These are phyloP conservation scores for Mugil cephalus DNA, from an alignment of 2,113 vertebrate genomes.

Conservation along the genomic window DNA sequence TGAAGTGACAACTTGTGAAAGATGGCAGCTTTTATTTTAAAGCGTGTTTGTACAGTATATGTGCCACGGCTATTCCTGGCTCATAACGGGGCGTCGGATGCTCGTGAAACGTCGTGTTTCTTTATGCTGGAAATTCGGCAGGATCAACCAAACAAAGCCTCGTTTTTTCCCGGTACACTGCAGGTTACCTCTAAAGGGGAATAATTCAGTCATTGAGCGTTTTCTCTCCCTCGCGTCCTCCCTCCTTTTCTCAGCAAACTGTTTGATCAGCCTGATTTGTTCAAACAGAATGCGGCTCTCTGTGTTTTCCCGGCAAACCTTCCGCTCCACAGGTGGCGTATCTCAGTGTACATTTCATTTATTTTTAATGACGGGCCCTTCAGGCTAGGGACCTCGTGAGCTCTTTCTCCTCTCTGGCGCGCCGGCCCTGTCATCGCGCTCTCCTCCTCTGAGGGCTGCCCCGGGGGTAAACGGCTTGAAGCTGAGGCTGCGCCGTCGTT, in stretches of 20 bases:
- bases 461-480: conserved; percentile 45
- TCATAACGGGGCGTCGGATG: no score
- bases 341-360: conserved; percentile 77
- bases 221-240: not conserved
- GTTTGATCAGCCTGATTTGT: conserved; percentile 78
- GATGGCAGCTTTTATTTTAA: not conserved
- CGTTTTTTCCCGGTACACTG: not conserved
- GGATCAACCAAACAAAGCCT: not conserved
- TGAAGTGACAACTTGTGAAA: conserved; percentile 16
- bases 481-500: conserved; percentile 49
- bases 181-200: conserved; percentile 6
- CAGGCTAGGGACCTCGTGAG: conserved; percentile 33
- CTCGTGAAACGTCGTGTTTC: not conserved
- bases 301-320: conserved; percentile 65
- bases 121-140: not conserved
- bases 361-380: conserved; percentile 68
- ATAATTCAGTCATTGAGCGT: conserved; percentile 16
- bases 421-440: conserved; percentile 14
- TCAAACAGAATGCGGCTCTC: conserved; percentile 65
- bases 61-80: no score
- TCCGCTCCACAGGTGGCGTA: conserved; percentile 60
- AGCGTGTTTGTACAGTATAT: not conserved
- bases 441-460: conserved; percentile 12
- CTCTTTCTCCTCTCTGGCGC: conserved; percentile 11
- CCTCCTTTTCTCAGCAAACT: conserved; percentile 27